A percentile compares a stretch with the other conserved stretches of the same genome.
These are phyloP conservation scores for Glyphotaelius pellucidus DNA, from an alignment of 2,888 invertebrate genomes.

Conservation along the genomic window DNA sequence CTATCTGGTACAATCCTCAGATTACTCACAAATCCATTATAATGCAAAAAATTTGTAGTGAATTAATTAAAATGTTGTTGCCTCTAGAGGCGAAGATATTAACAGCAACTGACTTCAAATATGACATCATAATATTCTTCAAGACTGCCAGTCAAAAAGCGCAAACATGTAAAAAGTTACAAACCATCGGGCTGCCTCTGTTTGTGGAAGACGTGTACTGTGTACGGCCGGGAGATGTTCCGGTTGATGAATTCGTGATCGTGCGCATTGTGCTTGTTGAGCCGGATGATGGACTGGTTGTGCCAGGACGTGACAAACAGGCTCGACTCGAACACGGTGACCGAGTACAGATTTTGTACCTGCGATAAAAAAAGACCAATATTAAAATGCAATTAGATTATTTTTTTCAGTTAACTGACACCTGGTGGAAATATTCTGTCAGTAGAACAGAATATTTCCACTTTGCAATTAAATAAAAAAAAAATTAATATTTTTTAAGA, in stretches of 20 bases:
- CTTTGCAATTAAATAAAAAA: too few relatives aligned
- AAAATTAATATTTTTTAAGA: too few relatives aligned
- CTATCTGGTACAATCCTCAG: too few relatives aligned
- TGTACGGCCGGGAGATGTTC: conserved; percentile 79
- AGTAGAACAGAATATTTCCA: too few relatives aligned
- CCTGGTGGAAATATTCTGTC: too few relatives aligned
- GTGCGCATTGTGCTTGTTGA: conserved; percentile 78
- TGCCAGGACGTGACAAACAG: conserved; percentile 86
- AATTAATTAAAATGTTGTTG: too few relatives aligned
- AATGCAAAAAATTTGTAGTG: too few relatives aligned
- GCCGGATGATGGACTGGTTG: conserved; percentile 80
- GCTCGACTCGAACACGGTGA: conserved; percentile 85
- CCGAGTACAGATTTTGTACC: conserved; percentile 82
- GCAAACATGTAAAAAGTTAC: not conserved
- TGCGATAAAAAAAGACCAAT: conserved; percentile 68
- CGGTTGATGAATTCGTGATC: conserved; percentile 73
- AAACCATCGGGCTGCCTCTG: conserved; percentile 86
- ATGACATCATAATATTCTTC: too few relatives aligned
- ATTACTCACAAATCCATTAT: too few relatives aligned
- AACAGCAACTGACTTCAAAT: too few relatives aligned
- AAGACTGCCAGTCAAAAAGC: not conserved
- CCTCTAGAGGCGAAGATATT: too few relatives aligned
- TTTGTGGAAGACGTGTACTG: conserved; percentile 85
- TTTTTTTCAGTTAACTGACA: not conserved
- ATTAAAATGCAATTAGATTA: not conserved